A percentile compares a stretch with the other conserved stretches of the same genome.
Evolutionary conservation across 2,797 vertebrate species (phyloP).

Genomic region (Ciconia nigra): DNA sequence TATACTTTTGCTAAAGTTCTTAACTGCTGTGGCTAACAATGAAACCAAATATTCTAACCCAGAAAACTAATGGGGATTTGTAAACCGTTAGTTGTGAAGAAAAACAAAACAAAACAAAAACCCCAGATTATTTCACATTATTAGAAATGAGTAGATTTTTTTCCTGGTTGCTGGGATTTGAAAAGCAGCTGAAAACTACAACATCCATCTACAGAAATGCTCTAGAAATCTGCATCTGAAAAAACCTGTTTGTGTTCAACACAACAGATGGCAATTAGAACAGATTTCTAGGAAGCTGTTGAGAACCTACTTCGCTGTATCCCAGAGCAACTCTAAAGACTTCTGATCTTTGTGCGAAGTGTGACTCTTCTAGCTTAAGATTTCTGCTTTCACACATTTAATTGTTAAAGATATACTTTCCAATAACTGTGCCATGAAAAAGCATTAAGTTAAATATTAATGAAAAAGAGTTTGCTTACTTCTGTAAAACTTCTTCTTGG

Average conservation of each 20-base stretch:
- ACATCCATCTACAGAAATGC: background rate
- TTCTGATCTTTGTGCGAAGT: background rate
- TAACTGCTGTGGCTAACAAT: background rate
- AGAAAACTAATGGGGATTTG: background rate
- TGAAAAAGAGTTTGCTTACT: conserved; percentile 82
- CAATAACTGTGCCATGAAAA: background rate
- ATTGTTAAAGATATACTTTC: background rate
- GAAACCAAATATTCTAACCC: background rate
- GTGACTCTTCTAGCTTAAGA: background rate
- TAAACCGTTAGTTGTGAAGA: background rate
- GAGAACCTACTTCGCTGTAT: background rate
- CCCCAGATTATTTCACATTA: background rate
- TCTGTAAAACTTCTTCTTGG: conserved; percentile 93
- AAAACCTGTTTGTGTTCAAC: background rate
- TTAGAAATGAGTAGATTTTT: background rate
- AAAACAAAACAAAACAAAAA: background rate
- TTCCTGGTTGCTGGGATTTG: background rate
- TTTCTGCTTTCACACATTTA: background rate
- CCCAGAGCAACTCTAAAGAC: background rate
- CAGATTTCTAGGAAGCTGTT: background rate
- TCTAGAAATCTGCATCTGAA: background rate
- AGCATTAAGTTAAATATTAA: conserved; percentile 4
- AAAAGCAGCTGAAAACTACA: background rate
- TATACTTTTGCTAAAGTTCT: background rate
- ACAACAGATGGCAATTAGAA: background rate